phyloP scores from a whole-genome alignment of 2,113 vertebrate genomes.

The Siniperca knerii region DNA sequence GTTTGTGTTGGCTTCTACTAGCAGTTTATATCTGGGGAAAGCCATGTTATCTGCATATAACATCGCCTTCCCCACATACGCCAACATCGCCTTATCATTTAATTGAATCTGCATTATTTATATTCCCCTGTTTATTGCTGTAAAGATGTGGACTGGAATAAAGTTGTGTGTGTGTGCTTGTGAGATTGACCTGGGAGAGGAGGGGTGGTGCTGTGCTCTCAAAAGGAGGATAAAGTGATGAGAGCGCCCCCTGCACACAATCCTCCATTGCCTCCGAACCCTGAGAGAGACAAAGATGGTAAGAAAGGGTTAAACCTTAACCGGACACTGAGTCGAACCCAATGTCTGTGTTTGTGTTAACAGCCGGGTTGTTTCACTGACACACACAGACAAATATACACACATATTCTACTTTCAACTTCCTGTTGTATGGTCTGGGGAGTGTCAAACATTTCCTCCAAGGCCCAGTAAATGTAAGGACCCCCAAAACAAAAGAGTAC shows the following conservation, averaged over 20 bases:
- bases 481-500: conserved; percentile 60
- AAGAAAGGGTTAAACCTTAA: conserved; percentile 61
- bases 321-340: conserved; percentile 45
- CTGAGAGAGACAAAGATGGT: conserved; percentile 68
- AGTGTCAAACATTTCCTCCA: conserved; percentile 77
- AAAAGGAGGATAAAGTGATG: conserved; percentile 92
- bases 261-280: conserved; percentile 94
- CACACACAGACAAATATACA: conserved; percentile 47
- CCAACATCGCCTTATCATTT: conserved; percentile 31
- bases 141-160: not conserved
- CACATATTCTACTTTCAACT: conserved; percentile 62
- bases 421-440: conserved; percentile 79
- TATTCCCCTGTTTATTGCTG: conserved; percentile 1
- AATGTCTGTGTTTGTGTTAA: conserved; percentile 66
- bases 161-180: not conserved
- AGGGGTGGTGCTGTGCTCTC: conserved; percentile 93
- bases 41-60: conserved; percentile 4
- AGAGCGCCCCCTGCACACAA: conserved; percentile 94
- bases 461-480: conserved; percentile 38
- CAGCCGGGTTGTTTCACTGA: conserved; percentile 62
- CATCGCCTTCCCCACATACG: not conserved
- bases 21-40: conserved; percentile 37
- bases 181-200: conserved; percentile 86
- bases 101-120: conserved; percentile 41
- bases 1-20: conserved; percentile 46